phyloP scores from a whole-genome alignment of 2,113 vertebrate species.

The Paraplagusia blochii region DNA sequence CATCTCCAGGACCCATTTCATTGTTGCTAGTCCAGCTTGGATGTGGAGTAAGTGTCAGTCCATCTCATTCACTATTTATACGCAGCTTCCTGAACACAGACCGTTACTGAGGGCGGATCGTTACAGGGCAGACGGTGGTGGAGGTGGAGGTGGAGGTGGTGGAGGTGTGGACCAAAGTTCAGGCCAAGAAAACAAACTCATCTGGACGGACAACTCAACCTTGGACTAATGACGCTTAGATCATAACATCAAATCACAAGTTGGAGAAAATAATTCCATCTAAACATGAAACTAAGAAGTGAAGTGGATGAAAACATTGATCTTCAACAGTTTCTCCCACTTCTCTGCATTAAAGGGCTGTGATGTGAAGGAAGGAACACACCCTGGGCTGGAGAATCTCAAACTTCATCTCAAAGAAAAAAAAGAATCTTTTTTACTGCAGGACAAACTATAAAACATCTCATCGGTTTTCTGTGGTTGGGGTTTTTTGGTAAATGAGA shows the following conservation, averaged over 20 bases:
- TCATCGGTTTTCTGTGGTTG: conserved; percentile 18
- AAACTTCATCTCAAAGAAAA: conserved; percentile 24
- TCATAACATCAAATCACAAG: no score
- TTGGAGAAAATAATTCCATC: no score
- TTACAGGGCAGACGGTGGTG: no score
- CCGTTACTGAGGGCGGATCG: neutral
- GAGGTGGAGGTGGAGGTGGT: no score
- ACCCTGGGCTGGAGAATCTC: conserved; percentile 36
- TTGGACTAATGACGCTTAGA: no score
- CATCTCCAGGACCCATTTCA: conserved; percentile 39
- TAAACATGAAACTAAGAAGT: no score
- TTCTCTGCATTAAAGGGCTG: conserved; percentile 24
- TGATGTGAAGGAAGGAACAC: conserved; percentile 34
- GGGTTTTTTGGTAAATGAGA: conserved; percentile 29
- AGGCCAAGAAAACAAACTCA: no score
- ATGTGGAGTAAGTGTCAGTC: conserved; percentile 38
- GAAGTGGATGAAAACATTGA: no score
- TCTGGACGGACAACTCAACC: no score
- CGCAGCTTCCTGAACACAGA: conserved; percentile 14
- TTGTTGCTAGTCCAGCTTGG: conserved; percentile 37
- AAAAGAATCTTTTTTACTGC: conserved; percentile 18
- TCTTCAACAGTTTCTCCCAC: conserved; percentile 25
- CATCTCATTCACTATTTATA: conserved; percentile 56
- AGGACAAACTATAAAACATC: conserved; percentile 35
- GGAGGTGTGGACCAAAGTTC: no score